phyloP scores from a whole-genome alignment of 37 sponge, comb jelly and placozoan species.

The Spongia lamella region DNA sequence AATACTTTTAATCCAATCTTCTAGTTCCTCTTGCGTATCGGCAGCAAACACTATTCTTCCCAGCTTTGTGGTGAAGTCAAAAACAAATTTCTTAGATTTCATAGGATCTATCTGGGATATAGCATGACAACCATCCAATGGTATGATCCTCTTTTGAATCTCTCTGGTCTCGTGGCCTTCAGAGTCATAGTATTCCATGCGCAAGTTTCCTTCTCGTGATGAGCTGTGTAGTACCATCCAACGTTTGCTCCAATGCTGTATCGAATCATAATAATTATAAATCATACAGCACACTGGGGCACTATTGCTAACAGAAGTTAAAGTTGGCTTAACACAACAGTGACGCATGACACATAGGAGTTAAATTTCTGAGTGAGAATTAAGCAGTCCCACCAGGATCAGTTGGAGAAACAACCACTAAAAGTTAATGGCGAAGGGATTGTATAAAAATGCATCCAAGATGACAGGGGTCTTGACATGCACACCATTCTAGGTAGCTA shows the following conservation, averaged over 20 bases:
- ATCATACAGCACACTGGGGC: not conserved
- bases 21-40: constrained; percentile 46
- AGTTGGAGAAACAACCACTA: too few species aligned
- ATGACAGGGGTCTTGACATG: too few species aligned
- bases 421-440: too few species aligned
- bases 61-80: constrained; percentile 55
- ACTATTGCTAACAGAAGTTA: too few species aligned
- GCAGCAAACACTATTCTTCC: constrained; percentile 60
- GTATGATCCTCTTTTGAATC: constrained; percentile 53
- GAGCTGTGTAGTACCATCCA: constrained; percentile 71
- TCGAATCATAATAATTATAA: not conserved
- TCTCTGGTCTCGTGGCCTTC: constrained; percentile 15
- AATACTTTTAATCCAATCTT: constrained; percentile 57
- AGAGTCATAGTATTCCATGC: constrained; percentile 73
- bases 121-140: constrained; percentile 50
- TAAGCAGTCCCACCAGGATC: too few species aligned
- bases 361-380: too few species aligned
- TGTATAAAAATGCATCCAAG: too few species aligned
- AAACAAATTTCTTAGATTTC: constrained; percentile 61
- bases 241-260: constrained; percentile 65
- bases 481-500: too few species aligned
- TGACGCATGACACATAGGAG: too few species aligned
- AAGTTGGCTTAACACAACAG: too few species aligned
- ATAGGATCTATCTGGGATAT: constrained; percentile 25
- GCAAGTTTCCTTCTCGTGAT: constrained; percentile 44